These are phyloP conservation scores for Monopis laevigella DNA, from an alignment of 2,888 invertebrate genomes.

Conservation along the genomic window DNA sequence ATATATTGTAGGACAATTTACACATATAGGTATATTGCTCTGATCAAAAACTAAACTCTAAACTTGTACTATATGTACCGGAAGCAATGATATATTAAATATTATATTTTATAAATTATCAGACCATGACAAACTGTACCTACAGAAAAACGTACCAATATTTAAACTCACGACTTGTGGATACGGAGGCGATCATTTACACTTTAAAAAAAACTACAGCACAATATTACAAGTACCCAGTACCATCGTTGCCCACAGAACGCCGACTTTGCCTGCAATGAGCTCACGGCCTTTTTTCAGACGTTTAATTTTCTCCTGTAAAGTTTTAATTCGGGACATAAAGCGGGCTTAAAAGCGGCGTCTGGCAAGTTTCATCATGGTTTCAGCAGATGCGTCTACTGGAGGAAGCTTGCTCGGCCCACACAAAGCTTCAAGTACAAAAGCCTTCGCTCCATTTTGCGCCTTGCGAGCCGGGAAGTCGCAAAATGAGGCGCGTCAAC, in stretches of 20 bases:
- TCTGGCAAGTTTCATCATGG: slow-evolving; percentile 67
- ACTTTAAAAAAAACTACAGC: too few species aligned
- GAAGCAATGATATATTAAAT: too few species aligned
- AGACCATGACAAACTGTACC: too few species aligned
- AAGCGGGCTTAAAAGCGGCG: slow-evolving; percentile 60
- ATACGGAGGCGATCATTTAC: too few species aligned
- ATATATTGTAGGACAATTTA: too few species aligned
- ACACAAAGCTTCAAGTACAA: slow-evolving; percentile 64
- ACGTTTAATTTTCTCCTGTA: slow-evolving; percentile 60
- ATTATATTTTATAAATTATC: too few species aligned
- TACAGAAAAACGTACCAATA: too few species aligned
- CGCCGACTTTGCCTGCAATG: slow-evolving; percentile 5
- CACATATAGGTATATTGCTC: too few species aligned
- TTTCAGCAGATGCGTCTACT: slow-evolving; percentile 59
- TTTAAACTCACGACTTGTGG: too few species aligned
- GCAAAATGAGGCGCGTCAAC: slow-evolving; percentile 52
- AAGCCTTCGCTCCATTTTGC: slow-evolving; percentile 61
- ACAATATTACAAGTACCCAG: too few species aligned
- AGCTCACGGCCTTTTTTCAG: slow-evolving; percentile 33
- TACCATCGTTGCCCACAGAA: neutral
- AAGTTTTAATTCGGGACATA: slow-evolving; percentile 64
- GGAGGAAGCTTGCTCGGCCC: slow-evolving; percentile 58
- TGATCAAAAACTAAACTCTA: too few species aligned
- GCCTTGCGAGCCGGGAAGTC: slow-evolving; percentile 56
- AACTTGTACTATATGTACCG: too few species aligned